phyloP scores from a whole-genome alignment of 2,113 vertebrate species.

The Toxotes chatareus region DNA sequence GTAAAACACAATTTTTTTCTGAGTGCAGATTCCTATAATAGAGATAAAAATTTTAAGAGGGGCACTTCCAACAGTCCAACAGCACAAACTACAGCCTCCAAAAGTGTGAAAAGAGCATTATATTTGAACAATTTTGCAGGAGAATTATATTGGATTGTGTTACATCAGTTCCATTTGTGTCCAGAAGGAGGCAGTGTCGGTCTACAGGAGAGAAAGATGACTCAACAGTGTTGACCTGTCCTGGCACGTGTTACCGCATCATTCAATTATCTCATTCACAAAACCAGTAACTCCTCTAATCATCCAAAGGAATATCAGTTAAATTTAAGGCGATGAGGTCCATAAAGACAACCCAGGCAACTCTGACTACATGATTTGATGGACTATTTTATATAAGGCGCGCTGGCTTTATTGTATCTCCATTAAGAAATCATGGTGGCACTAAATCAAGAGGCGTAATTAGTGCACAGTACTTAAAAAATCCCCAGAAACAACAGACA shows the following conservation, averaged over 20 bases:
- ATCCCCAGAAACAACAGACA: too few relatives aligned
- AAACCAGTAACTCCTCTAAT: slow-evolving; percentile 50
- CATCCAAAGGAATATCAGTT: slow-evolving; percentile 8
- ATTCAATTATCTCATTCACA: slow-evolving; percentile 66
- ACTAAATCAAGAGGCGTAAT: slow-evolving; percentile 28
- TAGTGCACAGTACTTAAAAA: neutral
- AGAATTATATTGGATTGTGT: neutral
- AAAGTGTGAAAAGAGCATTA: neutral
- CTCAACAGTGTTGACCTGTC: slow-evolving; percentile 4
- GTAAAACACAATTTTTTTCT: too few relatives aligned
- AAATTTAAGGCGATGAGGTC: neutral
- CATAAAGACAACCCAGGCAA: slow-evolving; percentile 38
- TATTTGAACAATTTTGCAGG: neutral
- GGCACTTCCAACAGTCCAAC: neutral
- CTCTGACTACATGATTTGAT: slow-evolving; percentile 51
- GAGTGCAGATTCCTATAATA: too few relatives aligned
- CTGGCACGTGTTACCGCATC: slow-evolving; percentile 37
- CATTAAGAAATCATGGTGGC: slow-evolving; percentile 56
- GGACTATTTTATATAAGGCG: slow-evolving; percentile 36
- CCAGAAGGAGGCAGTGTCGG: slow-evolving; percentile 56
- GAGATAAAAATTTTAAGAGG: too few relatives aligned
- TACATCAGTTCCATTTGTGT: neutral
- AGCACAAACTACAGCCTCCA: neutral
- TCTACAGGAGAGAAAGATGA: slow-evolving; percentile 24
- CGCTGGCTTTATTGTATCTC: slow-evolving; percentile 50